A percentile compares a stretch with the other conserved stretches of the same genome.
Evolutionary conservation across 1,140 invertebrate species (phyloP).

Genomic region (Pseudachorutes palmiensis): DNA sequence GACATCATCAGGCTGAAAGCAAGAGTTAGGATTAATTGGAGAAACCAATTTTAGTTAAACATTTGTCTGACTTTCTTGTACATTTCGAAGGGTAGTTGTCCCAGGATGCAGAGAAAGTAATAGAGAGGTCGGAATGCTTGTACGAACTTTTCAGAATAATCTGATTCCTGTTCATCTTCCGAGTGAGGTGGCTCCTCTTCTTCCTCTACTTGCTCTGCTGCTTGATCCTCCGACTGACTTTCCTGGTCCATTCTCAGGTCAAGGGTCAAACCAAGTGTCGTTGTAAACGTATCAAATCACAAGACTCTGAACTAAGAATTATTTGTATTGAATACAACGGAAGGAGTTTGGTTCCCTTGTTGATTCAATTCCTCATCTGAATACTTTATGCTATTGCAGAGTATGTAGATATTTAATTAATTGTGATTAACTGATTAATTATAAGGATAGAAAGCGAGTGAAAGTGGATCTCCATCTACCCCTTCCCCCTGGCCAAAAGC

Average conservation of each 20-base stretch:
- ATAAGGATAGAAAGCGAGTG: too few species aligned
- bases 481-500: too few species aligned
- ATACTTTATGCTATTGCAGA: too few species aligned
- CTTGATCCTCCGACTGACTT: neutral
- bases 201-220: too few species aligned
- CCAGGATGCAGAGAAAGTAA: neutral
- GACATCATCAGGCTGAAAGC: neutral
- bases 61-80: neutral
- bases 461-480: too few species aligned
- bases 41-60: too few species aligned
- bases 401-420: too few species aligned
- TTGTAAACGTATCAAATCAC: neutral
- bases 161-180: neutral
- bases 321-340: too few species aligned
- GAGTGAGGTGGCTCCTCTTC: neutral
- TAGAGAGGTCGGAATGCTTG: neutral
- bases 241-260: neutral
- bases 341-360: too few species aligned
- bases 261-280: neutral
- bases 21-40: too few species aligned
- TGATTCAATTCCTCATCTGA: neutral
- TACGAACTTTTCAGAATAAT: neutral
- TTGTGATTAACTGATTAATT: too few species aligned
- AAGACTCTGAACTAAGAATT: too few species aligned
- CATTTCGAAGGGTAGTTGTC: constrained; percentile 8